A percentile compares a stretch with the other conserved stretches of the same genome.
phyloP scores from a whole-genome alignment of 2,113 vertebrate genomes.

The Bettongia penicillata region DNA sequence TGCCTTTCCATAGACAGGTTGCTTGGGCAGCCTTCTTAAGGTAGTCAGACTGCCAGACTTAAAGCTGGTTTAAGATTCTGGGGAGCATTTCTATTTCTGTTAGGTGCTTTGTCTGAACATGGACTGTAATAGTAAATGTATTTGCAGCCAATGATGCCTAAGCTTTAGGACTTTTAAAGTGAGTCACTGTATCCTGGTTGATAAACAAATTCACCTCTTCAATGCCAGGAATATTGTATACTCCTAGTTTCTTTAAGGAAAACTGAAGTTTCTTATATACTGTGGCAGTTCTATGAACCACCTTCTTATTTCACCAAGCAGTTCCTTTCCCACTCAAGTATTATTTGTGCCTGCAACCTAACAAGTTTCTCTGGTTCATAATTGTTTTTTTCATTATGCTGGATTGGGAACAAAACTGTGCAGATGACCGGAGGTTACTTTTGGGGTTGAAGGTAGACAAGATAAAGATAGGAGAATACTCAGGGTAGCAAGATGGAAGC shows the following conservation, averaged over 20 bases:
- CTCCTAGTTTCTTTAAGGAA: conserved; percentile 63
- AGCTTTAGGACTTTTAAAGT: conserved; percentile 93
- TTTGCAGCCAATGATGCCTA: conserved; percentile 92
- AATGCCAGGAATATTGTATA: conserved; percentile 92
- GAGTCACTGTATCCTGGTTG: conserved; percentile 92
- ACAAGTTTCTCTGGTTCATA: conserved; percentile 95
- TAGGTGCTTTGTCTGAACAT: conserved; percentile 88
- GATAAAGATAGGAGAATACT: conserved; percentile 56
- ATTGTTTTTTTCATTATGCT: conserved; percentile 92
- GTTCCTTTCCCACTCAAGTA: conserved; percentile 93
- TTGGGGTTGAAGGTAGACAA: conserved; percentile 16
- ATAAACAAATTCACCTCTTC: conserved; percentile 95
- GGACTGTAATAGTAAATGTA: conserved; percentile 91
- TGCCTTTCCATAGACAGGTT: conserved; percentile 86
- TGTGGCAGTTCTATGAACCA: conserved; percentile 88
- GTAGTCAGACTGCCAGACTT: conserved; percentile 85
- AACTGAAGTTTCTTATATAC: conserved; percentile 94
- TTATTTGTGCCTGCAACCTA: conserved; percentile 90
- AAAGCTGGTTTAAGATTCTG: conserved; percentile 93
- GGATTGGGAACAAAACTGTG: neutral
- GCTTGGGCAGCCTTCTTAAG: conserved; percentile 83
- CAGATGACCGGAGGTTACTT: neutral
- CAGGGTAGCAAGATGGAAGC: too few relatives aligned
- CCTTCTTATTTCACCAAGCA: conserved; percentile 90
- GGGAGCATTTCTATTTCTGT: conserved; percentile 95